Conservation (phyloP, 2,113 vertebrate genomes). For the Alethe castanea region DNA sequence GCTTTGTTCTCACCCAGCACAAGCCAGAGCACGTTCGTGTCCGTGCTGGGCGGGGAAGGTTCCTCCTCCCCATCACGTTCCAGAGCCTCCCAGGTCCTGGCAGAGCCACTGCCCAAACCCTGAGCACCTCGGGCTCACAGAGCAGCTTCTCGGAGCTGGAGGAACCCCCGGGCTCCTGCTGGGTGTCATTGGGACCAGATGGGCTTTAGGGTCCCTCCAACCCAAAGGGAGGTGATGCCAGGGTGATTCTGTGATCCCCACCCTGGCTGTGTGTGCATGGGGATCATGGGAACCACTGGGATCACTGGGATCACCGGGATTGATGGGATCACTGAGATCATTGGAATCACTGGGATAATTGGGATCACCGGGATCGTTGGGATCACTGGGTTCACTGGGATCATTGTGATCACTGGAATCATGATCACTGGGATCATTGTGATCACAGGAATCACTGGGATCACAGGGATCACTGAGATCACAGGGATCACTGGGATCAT, state of each 20-base stretch:
- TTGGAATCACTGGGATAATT: background rate
- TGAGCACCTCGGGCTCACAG: rapidly evolving
- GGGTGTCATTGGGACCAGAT: no score
- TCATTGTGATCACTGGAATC: background rate
- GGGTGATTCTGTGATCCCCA: rapidly evolving
- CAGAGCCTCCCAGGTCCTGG: background rate
- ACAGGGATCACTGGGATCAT: background rate
- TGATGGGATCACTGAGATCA: background rate
- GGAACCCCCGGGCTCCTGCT: background rate
- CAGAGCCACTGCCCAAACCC: rapidly evolving
- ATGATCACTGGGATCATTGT: background rate
- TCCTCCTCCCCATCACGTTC: background rate
- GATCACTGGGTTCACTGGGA: background rate
- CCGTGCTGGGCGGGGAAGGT: rapidly evolving
- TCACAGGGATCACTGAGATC: background rate
- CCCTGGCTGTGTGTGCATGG: background rate
- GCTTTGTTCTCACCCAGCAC: background rate
- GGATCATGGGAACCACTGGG: background rate
- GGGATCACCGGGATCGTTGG: background rate
- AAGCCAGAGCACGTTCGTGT: rapidly evolving
- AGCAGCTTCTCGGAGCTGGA: background rate
- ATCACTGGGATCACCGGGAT: background rate
- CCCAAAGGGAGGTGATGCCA: background rate
- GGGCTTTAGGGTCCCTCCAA: background rate
- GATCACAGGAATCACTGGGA: background rate